Percentiles rank a stretch among this genome's conserved stretches.
Evolutionary conservation across 2,113 vertebrate species (phyloP).

Genomic region (Anhinga rufa): DNA sequence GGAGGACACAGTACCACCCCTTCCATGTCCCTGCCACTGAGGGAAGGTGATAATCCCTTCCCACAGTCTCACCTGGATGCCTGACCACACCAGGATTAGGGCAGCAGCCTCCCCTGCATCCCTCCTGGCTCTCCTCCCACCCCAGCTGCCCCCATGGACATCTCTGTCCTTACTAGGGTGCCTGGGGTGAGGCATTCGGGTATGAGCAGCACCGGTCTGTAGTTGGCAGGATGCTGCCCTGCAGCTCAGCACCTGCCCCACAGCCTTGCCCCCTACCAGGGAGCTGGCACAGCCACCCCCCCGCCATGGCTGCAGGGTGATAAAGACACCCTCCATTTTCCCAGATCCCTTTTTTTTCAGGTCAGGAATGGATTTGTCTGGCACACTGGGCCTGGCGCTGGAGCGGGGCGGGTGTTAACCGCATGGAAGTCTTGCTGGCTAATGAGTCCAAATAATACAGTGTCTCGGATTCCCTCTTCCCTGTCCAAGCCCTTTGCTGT

Average conservation of each 20-base stretch:
- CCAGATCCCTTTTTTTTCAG: background rate
- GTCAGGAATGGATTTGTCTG: background rate
- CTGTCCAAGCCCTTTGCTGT: slow-evolving; percentile 17
- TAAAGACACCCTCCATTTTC: background rate
- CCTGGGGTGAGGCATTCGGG: background rate
- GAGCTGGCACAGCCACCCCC: background rate
- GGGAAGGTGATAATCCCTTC: background rate
- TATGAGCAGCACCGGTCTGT: background rate
- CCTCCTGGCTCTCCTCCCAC: background rate
- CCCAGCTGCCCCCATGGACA: background rate
- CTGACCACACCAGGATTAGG: fast-evolving
- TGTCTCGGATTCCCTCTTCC: background rate
- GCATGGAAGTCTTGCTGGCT: background rate
- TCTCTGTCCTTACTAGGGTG: background rate
- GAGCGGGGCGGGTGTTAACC: background rate
- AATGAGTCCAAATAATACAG: background rate
- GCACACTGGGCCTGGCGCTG: background rate
- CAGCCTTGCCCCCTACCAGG: background rate
- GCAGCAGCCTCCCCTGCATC: background rate
- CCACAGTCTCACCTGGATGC: background rate
- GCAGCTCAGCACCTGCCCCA: fast-evolving
- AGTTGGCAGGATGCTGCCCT: background rate
- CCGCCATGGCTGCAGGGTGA: background rate
- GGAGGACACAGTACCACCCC: background rate
- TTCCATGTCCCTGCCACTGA: background rate